Conservation (phyloP, 2,113 vertebrate species). For the Falco punctatus region DNA sequence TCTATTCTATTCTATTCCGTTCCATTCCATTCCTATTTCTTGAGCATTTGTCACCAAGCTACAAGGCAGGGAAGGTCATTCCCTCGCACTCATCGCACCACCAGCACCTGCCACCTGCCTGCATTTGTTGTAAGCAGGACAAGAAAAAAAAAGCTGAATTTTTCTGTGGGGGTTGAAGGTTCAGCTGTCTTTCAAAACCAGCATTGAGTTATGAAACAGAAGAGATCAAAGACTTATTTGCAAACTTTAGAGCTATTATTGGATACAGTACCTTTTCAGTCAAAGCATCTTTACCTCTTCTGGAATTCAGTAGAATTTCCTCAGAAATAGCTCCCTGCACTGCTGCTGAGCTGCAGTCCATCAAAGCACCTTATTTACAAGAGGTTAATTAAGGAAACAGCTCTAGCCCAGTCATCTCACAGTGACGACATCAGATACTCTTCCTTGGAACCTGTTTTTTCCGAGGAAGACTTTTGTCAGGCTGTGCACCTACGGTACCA, state of each 20-base stretch:
- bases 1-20: not conserved
- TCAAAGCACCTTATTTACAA: not conserved
- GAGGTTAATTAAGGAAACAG: conserved; percentile 11
- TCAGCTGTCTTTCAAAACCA: not conserved
- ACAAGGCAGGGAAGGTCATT: not conserved
- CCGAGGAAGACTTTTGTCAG: conserved; percentile 22
- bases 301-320: not conserved
- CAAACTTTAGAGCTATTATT: conserved; percentile 6
- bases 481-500: rapidly evolving
- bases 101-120: not conserved
- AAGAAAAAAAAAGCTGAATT: not conserved
- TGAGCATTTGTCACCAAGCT: not conserved
- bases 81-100: not conserved
- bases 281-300: conserved; percentile 11
- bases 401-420: not conserved
- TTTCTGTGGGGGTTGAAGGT: not conserved
- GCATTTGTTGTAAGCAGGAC: not conserved
- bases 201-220: not conserved
- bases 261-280: not conserved
- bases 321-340: not conserved
- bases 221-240: conserved; percentile 35
- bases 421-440: not conserved
- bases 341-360: not conserved
- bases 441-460: conserved; percentile 25
- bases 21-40: not conserved